Evolutionary conservation across 2,888 invertebrate species (phyloP), one percentile per base, ranked within the genome.

Genomic region (Pandemis corylana): DNA sequence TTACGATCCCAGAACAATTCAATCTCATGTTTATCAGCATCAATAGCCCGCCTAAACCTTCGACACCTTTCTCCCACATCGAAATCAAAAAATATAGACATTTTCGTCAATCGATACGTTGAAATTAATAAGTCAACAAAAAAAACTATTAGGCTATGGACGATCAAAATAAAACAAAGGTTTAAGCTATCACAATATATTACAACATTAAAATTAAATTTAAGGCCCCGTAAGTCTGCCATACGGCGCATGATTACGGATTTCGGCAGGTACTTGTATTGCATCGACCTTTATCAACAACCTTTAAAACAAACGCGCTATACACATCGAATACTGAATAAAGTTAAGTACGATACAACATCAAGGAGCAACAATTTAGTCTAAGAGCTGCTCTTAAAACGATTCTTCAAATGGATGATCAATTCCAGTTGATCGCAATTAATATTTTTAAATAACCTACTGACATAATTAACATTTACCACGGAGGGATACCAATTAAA

Each of bases 71-170:
- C 75, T 0, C 88, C 88, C 0, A 92, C 87, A 42, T 89, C 81
- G 74, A 89, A 93, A 80, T 94, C 90, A 75, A 92, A 93, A 82
- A 87, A 94, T 84, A 94, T 92, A 36, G 94, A 94, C 94, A 94
- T 94, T 51, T 10, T 66, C 10, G 10, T 7, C 28, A 36, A 61
- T 41, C 15, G 12, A 7, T 36, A 41, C 15, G 28, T 28, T 59
- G 2, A 10, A 10, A 20, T 61, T 41, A 71, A 51, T 2, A 59
- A 66, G 68, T 68, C 59, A 75, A 56, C 7, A 36, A 9, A n/a
- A 20, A 53, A 81, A 85, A 87, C 90, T 84, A 79, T 53, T 76
- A 70, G 89, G 91, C 80, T 78, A 82, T 80, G 89, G 77, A 79
- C 72, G 76, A 76, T 76, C 28, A 80, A 83, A 36, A 83, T 81